Evolutionary conservation across 2,797 vertebrate genomes (phyloP).

Genomic region (Ibycter americanus): DNA sequence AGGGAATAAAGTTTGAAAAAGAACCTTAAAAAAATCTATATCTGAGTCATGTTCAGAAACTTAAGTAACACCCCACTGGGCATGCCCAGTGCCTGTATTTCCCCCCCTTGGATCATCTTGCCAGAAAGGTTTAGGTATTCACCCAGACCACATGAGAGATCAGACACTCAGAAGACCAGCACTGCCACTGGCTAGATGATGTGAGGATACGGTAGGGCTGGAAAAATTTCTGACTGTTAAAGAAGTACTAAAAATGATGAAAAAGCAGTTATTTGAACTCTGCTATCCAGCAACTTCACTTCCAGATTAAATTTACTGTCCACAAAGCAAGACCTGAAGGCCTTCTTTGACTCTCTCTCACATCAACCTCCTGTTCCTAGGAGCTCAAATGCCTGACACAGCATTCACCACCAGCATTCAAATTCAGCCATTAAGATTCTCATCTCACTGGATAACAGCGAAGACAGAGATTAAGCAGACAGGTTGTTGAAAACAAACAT

Average conservation of each 20-base stretch:
- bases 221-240: neutral
- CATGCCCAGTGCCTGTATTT: neutral
- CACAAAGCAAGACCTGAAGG: neutral
- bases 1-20: neutral
- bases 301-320: neutral
- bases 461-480: neutral
- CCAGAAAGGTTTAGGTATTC: neutral
- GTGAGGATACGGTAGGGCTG: neutral
- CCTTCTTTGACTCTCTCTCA: fast-evolving
- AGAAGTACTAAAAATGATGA: neutral
- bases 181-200: neutral
- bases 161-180: neutral
- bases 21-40: neutral
- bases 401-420: neutral
- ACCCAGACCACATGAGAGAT: neutral
- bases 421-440: neutral
- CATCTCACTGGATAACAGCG: fast-evolving
- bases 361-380: neutral
- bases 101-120: neutral
- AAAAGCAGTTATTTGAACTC: neutral
- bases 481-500: neutral
- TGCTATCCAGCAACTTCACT: neutral
- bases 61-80: neutral
- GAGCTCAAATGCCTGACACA: neutral
- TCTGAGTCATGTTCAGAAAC: neutral